Evolutionary conservation across 2,113 vertebrate species (phyloP).

Genomic region (Cyanistes caeruleus): DNA sequence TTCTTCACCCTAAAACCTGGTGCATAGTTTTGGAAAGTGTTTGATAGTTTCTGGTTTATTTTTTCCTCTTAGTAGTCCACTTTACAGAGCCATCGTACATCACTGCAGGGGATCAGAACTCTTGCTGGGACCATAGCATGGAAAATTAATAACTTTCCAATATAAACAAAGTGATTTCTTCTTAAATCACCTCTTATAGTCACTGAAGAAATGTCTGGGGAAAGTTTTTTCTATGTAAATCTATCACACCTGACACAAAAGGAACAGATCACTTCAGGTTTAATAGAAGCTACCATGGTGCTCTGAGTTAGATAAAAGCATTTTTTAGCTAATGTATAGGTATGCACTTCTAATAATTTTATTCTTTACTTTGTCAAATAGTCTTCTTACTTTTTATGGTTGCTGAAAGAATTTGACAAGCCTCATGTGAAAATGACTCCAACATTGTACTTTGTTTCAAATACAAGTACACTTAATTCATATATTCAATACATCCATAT

Average conservation of each 20-base stretch:
- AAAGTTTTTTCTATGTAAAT: background rate
- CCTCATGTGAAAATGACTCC: background rate
- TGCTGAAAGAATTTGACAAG: background rate
- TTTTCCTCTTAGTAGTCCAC: background rate
- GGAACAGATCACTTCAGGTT: constrained; percentile 4
- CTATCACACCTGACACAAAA: constrained; percentile 2
- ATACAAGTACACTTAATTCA: background rate
- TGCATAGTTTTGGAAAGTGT: background rate
- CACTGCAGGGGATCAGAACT: background rate
- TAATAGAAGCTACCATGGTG: constrained; percentile 18
- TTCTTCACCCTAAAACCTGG: too few species aligned
- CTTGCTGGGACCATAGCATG: background rate
- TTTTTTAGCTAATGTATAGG: background rate
- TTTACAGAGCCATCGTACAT: background rate
- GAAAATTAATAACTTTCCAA: constrained; percentile 18
- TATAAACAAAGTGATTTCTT: background rate
- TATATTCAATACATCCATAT: background rate
- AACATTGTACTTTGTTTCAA: background rate
- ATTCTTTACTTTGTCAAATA: background rate
- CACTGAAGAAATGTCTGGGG: background rate
- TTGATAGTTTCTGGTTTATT: background rate
- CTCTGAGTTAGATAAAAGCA: background rate
- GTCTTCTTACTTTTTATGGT: background rate
- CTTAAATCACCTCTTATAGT: background rate
- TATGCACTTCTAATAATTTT: constrained; percentile 9